Percentiles rank a stretch among this genome's conserved stretches.
Evolutionary conservation across 2,113 vertebrate species (phyloP).

Genomic region (Labrus mixtus): DNA sequence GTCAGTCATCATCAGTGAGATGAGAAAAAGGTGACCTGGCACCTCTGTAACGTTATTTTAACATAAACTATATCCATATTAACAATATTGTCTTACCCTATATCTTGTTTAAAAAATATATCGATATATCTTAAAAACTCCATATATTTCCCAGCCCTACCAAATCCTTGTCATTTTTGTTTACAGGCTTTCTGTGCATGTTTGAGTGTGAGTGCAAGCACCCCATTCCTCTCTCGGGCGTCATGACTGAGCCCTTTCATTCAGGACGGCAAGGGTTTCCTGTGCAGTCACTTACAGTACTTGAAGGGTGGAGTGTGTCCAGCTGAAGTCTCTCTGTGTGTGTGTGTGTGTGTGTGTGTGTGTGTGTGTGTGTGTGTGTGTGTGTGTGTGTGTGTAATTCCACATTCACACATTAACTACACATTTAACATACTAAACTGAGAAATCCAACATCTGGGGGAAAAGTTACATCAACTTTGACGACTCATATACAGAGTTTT

Average conservation of each 20-base stretch:
- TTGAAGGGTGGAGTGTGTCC: conserved; percentile 70
- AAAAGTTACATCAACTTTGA: background rate
- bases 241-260: conserved; percentile 78
- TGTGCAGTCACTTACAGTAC: conserved; percentile 58
- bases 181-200: background rate
- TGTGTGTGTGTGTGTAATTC: conserved; percentile 2
- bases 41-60: too few relatives aligned
- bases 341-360: conserved; percentile 9
- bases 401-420: background rate
- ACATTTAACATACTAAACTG: conserved; percentile 34
- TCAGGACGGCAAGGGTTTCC: conserved; percentile 84
- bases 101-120: too few relatives aligned
- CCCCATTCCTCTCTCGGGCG: conserved; percentile 72
- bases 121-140: too few relatives aligned
- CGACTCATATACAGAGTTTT: background rate
- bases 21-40: too few relatives aligned
- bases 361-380: conserved; percentile 16
- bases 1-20: too few relatives aligned
- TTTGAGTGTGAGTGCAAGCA: background rate
- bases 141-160: too few relatives aligned
- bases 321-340: background rate
- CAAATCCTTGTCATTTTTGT: background rate
- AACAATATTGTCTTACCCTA: too few relatives aligned
- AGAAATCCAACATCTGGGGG: background rate
- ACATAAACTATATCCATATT: too few relatives aligned